Evolutionary conservation across 2,797 vertebrate genomes (phyloP).

Genomic region (Mormyrops attenuatus): DNA sequence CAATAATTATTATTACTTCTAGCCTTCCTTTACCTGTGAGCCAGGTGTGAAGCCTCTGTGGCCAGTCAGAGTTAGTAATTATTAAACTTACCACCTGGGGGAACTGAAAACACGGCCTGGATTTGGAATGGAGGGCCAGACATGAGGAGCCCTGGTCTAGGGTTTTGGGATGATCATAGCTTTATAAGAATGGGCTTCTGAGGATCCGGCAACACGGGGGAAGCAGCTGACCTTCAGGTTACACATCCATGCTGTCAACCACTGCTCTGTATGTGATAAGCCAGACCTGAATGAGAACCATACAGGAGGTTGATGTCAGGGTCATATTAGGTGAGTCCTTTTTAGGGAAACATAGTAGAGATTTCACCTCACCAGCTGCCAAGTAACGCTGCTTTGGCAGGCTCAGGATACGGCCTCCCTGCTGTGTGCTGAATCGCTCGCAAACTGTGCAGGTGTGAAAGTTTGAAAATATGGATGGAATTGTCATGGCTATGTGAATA

Average conservation of each 20-base stretch:
- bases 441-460: too few relatives aligned
- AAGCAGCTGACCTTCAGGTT: neutral
- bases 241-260: neutral
- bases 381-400: neutral
- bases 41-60: neutral
- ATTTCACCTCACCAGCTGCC: neutral
- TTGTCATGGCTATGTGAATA: neutral
- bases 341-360: neutral
- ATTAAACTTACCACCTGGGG: neutral
- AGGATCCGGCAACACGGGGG: neutral
- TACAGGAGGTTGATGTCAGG: neutral
- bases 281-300: neutral
- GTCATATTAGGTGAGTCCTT: neutral
- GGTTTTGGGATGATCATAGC: neutral
- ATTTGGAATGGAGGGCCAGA: neutral
- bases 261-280: neutral
- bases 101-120: neutral
- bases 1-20: neutral
- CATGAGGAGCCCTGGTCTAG: neutral
- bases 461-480: neutral
- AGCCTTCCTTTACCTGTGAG: neutral
- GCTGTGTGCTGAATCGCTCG: neutral
- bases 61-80: neutral
- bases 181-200: neutral
- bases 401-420: neutral